Percentiles rank a stretch among this genome's conserved stretches.
phyloP scores from a whole-genome alignment of 2,888 invertebrate species.

The Koerneria pararmatus region DNA sequence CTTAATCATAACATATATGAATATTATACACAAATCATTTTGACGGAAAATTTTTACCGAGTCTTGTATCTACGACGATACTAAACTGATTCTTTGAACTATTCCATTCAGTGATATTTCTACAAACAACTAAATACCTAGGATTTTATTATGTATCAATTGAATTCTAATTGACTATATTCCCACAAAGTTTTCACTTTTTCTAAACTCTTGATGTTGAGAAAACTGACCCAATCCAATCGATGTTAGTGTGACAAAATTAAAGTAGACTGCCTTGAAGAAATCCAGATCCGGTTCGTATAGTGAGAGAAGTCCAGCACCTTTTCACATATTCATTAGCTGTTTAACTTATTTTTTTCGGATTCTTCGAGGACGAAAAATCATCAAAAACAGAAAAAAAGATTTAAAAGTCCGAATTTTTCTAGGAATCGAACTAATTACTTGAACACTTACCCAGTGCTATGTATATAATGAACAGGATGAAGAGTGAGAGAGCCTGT shows the following conservation, averaged over 20 bases:
- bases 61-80: too few relatives aligned
- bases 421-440: not conserved
- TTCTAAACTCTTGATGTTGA: not conserved
- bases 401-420: not conserved
- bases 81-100: too few relatives aligned
- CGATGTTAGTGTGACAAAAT: slow-evolving; percentile 54
- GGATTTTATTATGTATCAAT: too few relatives aligned
- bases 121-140: too few relatives aligned
- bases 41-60: too few relatives aligned
- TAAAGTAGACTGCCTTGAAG: slow-evolving; percentile 56
- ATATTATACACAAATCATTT: too few relatives aligned
- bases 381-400: not conserved
- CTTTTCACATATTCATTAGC: slow-evolving; percentile 15
- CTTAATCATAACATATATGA: too few relatives aligned
- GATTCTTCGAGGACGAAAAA: too few relatives aligned
- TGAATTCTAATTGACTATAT: too few relatives aligned
- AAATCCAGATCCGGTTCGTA: slow-evolving; percentile 57
- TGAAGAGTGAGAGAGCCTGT: slow-evolving; percentile 41
- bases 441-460: slow-evolving; percentile 27
- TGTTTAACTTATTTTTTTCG: too few relatives aligned
- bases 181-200: too few relatives aligned
- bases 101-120: too few relatives aligned
- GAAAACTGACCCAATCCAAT: slow-evolving; percentile 53
- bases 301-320: slow-evolving; percentile 32
- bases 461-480: slow-evolving; percentile 49